Percentiles rank a stretch among this genome's conserved stretches.
Conservation (phyloP, 2,797 vertebrate genomes). For the Halcyon smyrnensis region DNA sequence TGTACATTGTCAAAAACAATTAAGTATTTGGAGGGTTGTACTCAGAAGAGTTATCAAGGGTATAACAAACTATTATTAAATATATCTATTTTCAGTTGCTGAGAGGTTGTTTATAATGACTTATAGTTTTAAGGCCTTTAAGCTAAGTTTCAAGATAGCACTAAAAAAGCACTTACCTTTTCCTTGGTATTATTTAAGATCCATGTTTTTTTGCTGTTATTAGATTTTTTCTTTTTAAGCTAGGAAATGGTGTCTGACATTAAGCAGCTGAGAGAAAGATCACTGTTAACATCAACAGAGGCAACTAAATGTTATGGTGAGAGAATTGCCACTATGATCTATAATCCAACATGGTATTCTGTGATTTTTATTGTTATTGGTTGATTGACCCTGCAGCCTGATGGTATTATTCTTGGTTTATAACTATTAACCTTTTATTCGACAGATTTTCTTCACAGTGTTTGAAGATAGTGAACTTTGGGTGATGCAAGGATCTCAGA, state of each 20-base stretch:
- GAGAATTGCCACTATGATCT: background rate
- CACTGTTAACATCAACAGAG: background rate
- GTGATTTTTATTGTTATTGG: background rate
- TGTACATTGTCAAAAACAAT: background rate
- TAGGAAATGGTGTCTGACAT: background rate
- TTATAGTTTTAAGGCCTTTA: background rate
- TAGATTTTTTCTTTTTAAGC: background rate
- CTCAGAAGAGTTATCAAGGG: background rate
- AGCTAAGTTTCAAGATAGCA: slow-evolving; percentile 6
- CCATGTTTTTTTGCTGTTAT: rapidly evolving
- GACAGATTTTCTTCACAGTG: background rate
- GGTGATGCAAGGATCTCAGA: background rate
- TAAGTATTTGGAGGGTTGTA: background rate
- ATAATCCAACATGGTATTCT: background rate
- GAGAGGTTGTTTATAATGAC: background rate
- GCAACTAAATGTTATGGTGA: background rate
- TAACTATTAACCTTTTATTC: background rate
- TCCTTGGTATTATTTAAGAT: background rate
- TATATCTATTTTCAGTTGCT: background rate
- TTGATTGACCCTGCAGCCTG: background rate
- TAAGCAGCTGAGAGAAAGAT: background rate
- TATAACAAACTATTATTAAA: background rate
- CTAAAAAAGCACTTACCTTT: background rate
- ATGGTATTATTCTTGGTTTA: background rate
- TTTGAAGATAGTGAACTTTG: background rate